Base-by-base conservation (phyloP, 2,113 vertebrate species). In the Hiodon tergisus region DNA sequence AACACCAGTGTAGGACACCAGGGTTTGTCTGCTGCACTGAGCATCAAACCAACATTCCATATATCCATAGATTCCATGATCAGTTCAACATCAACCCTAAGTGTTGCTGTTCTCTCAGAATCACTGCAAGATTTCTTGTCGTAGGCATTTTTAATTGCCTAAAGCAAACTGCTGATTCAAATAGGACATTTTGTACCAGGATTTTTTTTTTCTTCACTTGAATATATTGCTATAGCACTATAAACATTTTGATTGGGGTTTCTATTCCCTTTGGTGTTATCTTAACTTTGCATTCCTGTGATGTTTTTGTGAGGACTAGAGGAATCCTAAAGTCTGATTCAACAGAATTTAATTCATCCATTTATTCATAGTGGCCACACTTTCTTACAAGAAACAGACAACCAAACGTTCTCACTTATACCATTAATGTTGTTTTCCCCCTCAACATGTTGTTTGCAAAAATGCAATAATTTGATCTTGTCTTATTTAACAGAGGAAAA, bases 271-370 rank as follows among this genome's bases (percentile, higher is more conserved):
- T 46, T 58, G 54, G 10, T 57, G 79, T 86, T 86, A 83, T 77
- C 78, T 82, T 76, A 69, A 87, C 82, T 89, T 87, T 88, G 85
- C 76, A 73, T 82, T 81, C 75, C 84, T 85, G 59, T 46, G 48
- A 76, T 81, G 81, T 78, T 85, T 65, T 66, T 73, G 72, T 50
- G 71, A 69, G 16, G 52, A 46, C 31, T 66, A 67, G 51, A 5
- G 75, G 80, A 78, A 76, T 89, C 88, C 87, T 86, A 78, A 84
- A 83, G 85, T 84, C 85, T 87, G 86, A 88, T 88, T 88, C 86
- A 85, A 88, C 86, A 67, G 79, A 79, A 83, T 86, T 89, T 86
- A 88, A 89, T 89, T 86, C 84, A 89, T 89, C 87, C 85, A 90
- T 90, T 87, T 88, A 88, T 89, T 90, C 85, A 88, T 86, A 81